These are phyloP conservation scores for Oxyura jamaicensis DNA, from an alignment of 2,113 vertebrate genomes.

Conservation along the genomic window DNA sequence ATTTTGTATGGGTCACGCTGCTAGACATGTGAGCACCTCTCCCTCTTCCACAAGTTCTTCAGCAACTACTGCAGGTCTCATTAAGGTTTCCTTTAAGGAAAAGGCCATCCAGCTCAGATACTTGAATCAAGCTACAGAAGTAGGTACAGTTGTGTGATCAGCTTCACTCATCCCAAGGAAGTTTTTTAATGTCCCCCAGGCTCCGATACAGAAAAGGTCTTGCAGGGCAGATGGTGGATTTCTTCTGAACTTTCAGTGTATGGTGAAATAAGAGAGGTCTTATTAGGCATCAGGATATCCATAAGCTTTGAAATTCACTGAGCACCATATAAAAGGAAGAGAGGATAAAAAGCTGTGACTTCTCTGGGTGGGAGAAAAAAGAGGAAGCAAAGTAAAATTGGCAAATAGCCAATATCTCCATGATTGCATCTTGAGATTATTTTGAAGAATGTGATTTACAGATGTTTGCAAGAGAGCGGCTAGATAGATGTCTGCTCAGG, in stretches of 20 bases:
- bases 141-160: not conserved
- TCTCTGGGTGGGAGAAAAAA: not conserved
- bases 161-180: not conserved
- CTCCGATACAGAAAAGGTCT: not conserved
- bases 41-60: not conserved
- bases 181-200: not conserved
- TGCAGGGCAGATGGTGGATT: not conserved
- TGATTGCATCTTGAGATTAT: not conserved
- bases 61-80: not conserved
- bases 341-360: not conserved
- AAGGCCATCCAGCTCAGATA: not conserved
- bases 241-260: not conserved
- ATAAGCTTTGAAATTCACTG: not conserved
- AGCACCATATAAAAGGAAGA: not conserved
- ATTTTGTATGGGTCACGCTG: not conserved
- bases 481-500: not conserved
- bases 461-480: not conserved
- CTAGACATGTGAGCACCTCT: not conserved
- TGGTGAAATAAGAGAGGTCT: not conserved
- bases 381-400: not conserved
- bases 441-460: not conserved
- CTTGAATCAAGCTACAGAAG: not conserved
- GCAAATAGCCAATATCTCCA: not conserved
- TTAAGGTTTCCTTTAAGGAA: not conserved
- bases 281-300: not conserved